These are phyloP conservation scores for Muscicapa comitata DNA, from an alignment of 2,797 vertebrate species.

Conservation along the genomic window DNA sequence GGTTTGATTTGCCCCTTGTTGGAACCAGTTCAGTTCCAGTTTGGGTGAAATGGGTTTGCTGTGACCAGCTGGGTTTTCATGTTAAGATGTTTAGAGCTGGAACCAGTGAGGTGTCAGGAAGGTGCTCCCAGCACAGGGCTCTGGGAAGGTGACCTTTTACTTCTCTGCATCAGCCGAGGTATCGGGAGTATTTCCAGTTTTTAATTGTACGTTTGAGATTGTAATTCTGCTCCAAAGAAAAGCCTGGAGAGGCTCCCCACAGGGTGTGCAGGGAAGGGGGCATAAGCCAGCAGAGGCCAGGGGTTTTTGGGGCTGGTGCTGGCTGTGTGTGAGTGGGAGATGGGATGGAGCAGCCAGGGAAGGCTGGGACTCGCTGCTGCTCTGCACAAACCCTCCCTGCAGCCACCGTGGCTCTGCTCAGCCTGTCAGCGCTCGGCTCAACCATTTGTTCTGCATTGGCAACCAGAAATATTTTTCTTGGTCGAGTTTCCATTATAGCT, in stretches of 20 bases:
- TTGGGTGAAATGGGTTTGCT: background rate
- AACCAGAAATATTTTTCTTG: background rate
- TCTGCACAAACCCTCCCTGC: background rate
- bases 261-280: background rate
- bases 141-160: background rate
- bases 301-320: background rate
- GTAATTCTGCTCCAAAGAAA: background rate
- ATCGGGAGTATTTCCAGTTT: background rate
- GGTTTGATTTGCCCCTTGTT: rapidly evolving
- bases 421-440: background rate
- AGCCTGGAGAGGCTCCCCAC: rapidly evolving
- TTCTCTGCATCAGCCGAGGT: rapidly evolving
- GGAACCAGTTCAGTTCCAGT: background rate
- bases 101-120: background rate
- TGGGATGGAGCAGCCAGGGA: background rate
- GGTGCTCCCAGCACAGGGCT: rapidly evolving
- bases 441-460: background rate
- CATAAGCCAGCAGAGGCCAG: background rate
- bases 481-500: background rate
- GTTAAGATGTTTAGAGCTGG: background rate
- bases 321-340: rapidly evolving
- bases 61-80: background rate
- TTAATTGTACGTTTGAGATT: background rate
- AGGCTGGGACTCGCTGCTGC: background rate
- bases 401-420: rapidly evolving